Percentiles rank a stretch among this genome's conserved stretches.
These are phyloP conservation scores for Musca vetustissima DNA, from an alignment of 1,140 invertebrate genomes.

Conservation along the genomic window DNA sequence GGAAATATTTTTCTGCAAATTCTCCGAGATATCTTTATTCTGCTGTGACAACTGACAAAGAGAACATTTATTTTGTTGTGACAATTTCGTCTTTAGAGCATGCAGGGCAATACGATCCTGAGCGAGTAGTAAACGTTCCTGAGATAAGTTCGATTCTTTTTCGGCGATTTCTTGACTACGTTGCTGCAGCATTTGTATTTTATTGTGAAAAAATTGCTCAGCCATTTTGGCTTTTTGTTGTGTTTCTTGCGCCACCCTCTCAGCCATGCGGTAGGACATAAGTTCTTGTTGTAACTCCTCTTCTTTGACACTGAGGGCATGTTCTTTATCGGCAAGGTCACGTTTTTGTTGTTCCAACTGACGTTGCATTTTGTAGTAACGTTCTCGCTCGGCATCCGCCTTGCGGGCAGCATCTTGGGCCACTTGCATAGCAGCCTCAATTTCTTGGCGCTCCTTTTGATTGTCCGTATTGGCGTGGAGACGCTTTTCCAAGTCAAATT, in stretches of 20 bases:
- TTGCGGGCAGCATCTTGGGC: conserved; percentile 56
- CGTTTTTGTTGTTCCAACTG: conserved; percentile 57
- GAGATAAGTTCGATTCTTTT: conserved; percentile 47
- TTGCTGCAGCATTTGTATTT: conserved; percentile 42
- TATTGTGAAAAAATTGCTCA: conserved; percentile 47
- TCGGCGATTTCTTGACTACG: conserved; percentile 42
- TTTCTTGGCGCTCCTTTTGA: conserved; percentile 54
- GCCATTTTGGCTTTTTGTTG: conserved; percentile 47
- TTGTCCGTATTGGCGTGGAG: conserved; percentile 45
- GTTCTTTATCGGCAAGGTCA: conserved; percentile 52
- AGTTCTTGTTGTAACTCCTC: conserved; percentile 46
- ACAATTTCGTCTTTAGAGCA: conserved; percentile 36
- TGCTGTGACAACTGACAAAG: conserved; percentile 48
- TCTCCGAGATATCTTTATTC: conserved; percentile 30
- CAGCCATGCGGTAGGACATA: conserved; percentile 40
- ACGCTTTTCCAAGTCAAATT: conserved; percentile 54
- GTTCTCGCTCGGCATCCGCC: conserved; percentile 56
- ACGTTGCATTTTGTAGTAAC: conserved; percentile 51
- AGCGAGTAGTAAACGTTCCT: conserved; percentile 45
- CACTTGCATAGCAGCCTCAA: conserved; percentile 58
- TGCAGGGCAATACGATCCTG: conserved; percentile 48
- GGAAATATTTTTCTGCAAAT: not conserved
- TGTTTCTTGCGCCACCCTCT: conserved; percentile 44
- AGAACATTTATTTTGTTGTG: conserved; percentile 41
- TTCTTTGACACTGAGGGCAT: conserved; percentile 49